Base-by-base conservation (phyloP, 2,113 vertebrate species). In the Sylvia atricapilla region DNA sequence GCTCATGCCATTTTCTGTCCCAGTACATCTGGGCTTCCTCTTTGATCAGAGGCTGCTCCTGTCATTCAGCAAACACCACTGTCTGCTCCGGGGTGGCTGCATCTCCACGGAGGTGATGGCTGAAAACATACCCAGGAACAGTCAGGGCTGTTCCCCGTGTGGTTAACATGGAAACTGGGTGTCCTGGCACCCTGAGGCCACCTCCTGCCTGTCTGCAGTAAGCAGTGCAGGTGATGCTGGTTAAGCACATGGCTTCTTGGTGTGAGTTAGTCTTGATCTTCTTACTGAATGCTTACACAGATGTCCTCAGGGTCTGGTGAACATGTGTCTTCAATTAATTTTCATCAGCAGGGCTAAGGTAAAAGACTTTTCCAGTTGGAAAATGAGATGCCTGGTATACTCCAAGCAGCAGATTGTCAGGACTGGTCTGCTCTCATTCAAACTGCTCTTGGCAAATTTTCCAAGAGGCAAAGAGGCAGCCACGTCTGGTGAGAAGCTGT, bases 201-300 rank as follows among this genome's bases (percentile, higher is more conserved):
- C 60, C 66, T 88, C 37, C 82, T 83, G 28, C 28, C 3, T 30
- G 64, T 44, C 79, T 81, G 59, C 50, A 89, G 52, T 64, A 58
- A 49, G 62, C 87, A 79, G 58, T 31, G 25, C 84, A 95, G 94
- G 85, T 88, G 87, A 88, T 94, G 72, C 67, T 75, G 49, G 72
- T 95, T 95, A 96, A 80, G 75, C 88, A 90, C 49, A 13, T 81
- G 90, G 37, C 47, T 80, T 78, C 83, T 75, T 77, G 72, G 93
- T 91, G 93, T 86, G 93, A 88, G 68, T 81, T 86, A 67, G 79
- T 85, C 92, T 95, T 94, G 92, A 96, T 95, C 94, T 87, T 82
- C 91, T 86, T 47, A 33, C 56, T 94, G 94, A 96, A 83, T 78
- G 73, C 85, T 88, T 92, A 53, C 47, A 70, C 92, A 95, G 87